These are phyloP conservation scores for Nephrotoma appendiculata DNA, from an alignment of 2,888 invertebrate species.

Conservation along the genomic window DNA sequence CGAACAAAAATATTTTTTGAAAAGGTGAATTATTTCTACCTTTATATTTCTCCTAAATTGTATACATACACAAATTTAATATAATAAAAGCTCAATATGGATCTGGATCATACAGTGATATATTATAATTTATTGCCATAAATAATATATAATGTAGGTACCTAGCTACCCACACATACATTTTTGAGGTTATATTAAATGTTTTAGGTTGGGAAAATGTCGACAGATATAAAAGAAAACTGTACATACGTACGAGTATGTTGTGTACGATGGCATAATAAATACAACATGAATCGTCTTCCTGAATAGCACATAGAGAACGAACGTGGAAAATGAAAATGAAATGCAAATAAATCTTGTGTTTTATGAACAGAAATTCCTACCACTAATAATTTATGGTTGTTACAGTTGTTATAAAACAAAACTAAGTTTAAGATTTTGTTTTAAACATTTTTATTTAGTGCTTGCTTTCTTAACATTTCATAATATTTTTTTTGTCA, in stretches of 20 bases:
- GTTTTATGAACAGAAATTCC: background rate
- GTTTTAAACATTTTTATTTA: no score
- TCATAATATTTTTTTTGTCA: no score
- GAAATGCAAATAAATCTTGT: background rate
- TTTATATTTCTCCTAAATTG: background rate
- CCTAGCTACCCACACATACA: background rate
- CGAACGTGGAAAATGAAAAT: no score
- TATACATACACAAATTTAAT: background rate
- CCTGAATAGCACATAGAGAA: background rate
- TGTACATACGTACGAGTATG: background rate
- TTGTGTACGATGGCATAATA: background rate
- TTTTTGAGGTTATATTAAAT: background rate
- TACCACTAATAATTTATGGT: background rate
- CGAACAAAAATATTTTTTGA: background rate
- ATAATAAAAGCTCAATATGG: background rate
- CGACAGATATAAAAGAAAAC: background rate
- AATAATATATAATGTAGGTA: background rate
- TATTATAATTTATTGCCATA: background rate
- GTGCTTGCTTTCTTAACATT: no score
- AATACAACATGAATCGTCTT: background rate
- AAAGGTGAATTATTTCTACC: background rate
- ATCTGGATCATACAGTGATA: background rate
- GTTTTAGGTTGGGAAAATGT: background rate
- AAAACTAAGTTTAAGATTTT: no score
- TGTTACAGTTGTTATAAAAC: background rate